A percentile compares a stretch with the other conserved stretches of the same genome.
phyloP scores from a whole-genome alignment of 2,797 vertebrate species.

The Prunella strophiata region DNA sequence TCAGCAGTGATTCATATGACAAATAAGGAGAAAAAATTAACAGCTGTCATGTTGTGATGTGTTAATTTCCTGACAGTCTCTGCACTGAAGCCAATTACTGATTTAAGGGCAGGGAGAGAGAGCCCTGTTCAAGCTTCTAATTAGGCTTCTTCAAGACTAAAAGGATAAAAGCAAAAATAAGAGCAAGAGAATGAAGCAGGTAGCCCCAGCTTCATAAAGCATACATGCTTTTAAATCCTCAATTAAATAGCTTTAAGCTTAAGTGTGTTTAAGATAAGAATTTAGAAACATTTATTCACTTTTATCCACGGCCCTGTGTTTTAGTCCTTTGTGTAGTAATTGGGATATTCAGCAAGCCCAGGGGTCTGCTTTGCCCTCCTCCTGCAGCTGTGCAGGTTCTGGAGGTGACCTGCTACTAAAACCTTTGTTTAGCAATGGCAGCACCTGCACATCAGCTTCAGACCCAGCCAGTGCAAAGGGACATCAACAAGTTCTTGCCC shows the following conservation, averaged over 20 bases:
- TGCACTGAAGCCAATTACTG: slow-evolving; percentile 99
- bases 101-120: slow-evolving; percentile 98
- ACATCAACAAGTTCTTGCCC: slow-evolving; percentile 12
- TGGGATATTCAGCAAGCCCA: slow-evolving; percentile 79
- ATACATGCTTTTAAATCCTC: slow-evolving; percentile 79
- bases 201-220: slow-evolving; percentile 79
- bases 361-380: slow-evolving; percentile 76
- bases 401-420: slow-evolving; percentile 83
- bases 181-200: slow-evolving; percentile 83
- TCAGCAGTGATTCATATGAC: slow-evolving; percentile 94
- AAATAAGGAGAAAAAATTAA: slow-evolving; percentile 96
- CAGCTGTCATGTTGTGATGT: slow-evolving; percentile 99
- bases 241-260: slow-evolving; percentile 83
- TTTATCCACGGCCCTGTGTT: slow-evolving; percentile 82
- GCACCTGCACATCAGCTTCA: slow-evolving; percentile 77
- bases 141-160: slow-evolving; percentile 98
- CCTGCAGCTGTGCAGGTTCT: slow-evolving; percentile 70
- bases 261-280: slow-evolving; percentile 83
- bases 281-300: slow-evolving; percentile 91
- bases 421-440: slow-evolving; percentile 85
- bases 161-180: slow-evolving; percentile 96
- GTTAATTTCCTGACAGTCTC: slow-evolving; percentile 99
- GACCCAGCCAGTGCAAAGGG: background rate
- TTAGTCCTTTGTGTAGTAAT: slow-evolving; percentile 81
- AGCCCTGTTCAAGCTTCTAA: slow-evolving; percentile 93